Evolutionary conservation across 2,888 invertebrate genomes (phyloP).

Genomic region (Microctonus brassicae): DNA sequence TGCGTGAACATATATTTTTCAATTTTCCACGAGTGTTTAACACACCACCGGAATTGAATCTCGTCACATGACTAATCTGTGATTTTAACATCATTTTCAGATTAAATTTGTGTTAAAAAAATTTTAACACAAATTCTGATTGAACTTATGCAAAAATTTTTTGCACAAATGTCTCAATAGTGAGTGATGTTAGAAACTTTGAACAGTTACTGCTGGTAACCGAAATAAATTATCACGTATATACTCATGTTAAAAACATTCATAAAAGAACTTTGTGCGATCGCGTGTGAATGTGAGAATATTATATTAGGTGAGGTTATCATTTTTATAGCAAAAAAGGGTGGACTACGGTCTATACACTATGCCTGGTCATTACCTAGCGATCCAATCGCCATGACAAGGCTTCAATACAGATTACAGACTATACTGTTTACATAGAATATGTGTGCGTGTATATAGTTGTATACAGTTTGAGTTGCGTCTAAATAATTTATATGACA

Average conservation of each 20-base stretch:
- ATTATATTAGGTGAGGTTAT: slow-evolving; percentile 19
- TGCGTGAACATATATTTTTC: too few species aligned
- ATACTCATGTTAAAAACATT: neutral
- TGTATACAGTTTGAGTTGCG: slow-evolving; percentile 47
- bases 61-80: too few species aligned
- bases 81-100: too few species aligned
- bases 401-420: slow-evolving; percentile 25
- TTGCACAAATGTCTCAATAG: too few species aligned
- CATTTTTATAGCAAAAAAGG: slow-evolving; percentile 14
- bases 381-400: neutral
- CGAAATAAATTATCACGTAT: neutral
- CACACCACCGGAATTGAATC: too few species aligned
- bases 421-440: neutral
- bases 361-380: slow-evolving; percentile 20
- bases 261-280: neutral
- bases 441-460: slow-evolving; percentile 42
- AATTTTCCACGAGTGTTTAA: too few species aligned
- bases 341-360: neutral
- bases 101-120: too few species aligned
- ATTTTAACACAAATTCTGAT: too few species aligned
- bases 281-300: neutral
- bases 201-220: too few species aligned
- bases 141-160: too few species aligned
- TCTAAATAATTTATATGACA: slow-evolving; percentile 49
- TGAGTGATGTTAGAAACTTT: too few species aligned